Evolutionary conservation across 2,113 vertebrate genomes (phyloP).

Genomic region (Prionailurus bengalensis): DNA sequence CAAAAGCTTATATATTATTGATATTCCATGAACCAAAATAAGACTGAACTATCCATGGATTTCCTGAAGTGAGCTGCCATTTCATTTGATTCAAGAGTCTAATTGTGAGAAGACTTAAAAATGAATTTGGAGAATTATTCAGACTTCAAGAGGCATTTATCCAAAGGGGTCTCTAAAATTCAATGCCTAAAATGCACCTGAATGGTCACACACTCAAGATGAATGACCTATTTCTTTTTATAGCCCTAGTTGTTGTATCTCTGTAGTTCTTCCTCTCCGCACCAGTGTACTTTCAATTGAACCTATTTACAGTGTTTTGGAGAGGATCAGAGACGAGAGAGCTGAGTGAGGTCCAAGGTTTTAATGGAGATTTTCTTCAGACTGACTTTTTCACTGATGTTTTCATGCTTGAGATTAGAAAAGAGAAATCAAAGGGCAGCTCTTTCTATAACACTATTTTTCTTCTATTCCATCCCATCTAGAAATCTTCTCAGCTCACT

Average conservation of each 20-base stretch:
- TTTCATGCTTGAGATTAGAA: slow-evolving; percentile 50
- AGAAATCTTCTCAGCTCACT: slow-evolving; percentile 47
- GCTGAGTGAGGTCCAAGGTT: background rate
- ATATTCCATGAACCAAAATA: slow-evolving; percentile 14
- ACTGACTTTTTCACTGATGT: slow-evolving; percentile 37
- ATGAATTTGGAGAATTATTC: background rate
- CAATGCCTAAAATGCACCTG: background rate
- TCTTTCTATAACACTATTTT: slow-evolving; percentile 52
- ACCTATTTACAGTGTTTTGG: background rate
- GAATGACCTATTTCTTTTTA: slow-evolving; percentile 41
- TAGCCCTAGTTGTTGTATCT: background rate
- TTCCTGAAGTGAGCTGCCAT: background rate
- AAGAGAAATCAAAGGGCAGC: slow-evolving; percentile 29
- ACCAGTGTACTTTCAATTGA: background rate
- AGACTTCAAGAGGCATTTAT: background rate
- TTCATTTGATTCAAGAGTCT: slow-evolving; percentile 30
- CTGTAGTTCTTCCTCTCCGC: background rate
- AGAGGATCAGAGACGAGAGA: background rate
- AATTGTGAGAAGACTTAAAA: slow-evolving; percentile 21
- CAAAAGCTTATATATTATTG: background rate
- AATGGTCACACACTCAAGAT: background rate
- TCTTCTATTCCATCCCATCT: background rate
- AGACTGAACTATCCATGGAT: background rate
- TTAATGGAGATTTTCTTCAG: slow-evolving; percentile 38
- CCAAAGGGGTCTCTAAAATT: background rate